Percentiles rank a stretch among this genome's conserved stretches.
Conservation (phyloP, 2,797 vertebrate species). For the Tapirus indicus region DNA sequence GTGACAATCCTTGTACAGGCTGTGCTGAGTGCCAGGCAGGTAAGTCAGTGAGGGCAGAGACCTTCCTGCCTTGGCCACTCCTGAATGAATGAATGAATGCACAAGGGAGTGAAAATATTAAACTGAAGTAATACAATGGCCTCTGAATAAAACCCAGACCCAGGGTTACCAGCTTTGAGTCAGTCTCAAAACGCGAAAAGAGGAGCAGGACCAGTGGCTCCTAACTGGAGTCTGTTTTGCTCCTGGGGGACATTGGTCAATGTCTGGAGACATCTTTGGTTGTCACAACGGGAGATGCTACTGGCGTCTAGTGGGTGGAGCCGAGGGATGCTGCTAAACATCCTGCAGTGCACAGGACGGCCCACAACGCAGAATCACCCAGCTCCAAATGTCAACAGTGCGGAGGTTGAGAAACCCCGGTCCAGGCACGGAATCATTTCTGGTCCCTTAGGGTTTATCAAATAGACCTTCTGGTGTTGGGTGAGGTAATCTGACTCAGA, state of each 20-base stretch:
- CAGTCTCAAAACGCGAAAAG: neutral
- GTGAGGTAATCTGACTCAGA: neutral
- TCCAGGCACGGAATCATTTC: neutral
- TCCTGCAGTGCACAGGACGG: accelerated
- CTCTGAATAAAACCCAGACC: neutral
- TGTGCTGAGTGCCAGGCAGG: accelerated
- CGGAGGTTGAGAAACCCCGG: neutral
- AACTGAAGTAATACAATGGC: neutral
- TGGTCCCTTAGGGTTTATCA: neutral
- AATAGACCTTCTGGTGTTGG: neutral
- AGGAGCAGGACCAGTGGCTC: neutral
- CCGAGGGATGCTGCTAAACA: neutral
- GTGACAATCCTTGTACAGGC: neutral
- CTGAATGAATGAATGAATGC: neutral
- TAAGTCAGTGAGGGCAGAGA: neutral
- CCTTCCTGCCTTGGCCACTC: neutral
- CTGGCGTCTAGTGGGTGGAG: neutral
- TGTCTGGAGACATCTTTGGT: neutral
- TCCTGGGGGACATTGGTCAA: neutral
- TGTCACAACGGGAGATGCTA: neutral
- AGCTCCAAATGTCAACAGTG: no score
- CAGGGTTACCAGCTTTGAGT: neutral
- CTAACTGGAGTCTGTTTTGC: neutral
- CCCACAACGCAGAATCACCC: accelerated
- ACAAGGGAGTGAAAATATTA: neutral